Conservation (phyloP, 2,888 invertebrate genomes). For the Chesias legatella region DNA sequence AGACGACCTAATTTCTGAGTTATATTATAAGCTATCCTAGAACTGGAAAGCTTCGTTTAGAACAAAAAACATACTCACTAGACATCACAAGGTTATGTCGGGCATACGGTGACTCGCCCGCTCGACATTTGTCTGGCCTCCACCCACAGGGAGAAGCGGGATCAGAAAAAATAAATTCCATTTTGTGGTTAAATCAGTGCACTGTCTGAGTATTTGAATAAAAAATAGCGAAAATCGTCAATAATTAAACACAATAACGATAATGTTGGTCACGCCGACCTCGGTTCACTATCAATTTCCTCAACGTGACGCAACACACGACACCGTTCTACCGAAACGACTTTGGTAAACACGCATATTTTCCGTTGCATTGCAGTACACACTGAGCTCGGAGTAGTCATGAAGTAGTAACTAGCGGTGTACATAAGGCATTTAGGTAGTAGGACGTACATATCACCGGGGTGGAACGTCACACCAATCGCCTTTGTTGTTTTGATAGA, state of each 20-base stretch:
- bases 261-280: slow-evolving; percentile 77
- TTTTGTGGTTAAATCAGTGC: slow-evolving; percentile 53
- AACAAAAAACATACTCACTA: slow-evolving; percentile 72
- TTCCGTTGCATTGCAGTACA: slow-evolving; percentile 81
- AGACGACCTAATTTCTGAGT: slow-evolving; percentile 12
- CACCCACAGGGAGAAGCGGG: slow-evolving; percentile 68
- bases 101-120: slow-evolving; percentile 68
- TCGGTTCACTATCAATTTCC: slow-evolving; percentile 79
- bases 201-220: slow-evolving; percentile 47
- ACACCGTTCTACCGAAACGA: slow-evolving; percentile 80
- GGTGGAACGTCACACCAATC: slow-evolving; percentile 80
- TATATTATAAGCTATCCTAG: slow-evolving; percentile 25
- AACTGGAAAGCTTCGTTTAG: slow-evolving; percentile 31
- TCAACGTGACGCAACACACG: slow-evolving; percentile 79
- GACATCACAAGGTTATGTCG: slow-evolving; percentile 75
- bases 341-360: slow-evolving; percentile 81
- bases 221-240: slow-evolving; percentile 45
- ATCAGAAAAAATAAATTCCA: slow-evolving; percentile 63
- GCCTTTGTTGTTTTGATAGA: slow-evolving; percentile 79
- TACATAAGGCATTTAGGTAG: slow-evolving; percentile 81
- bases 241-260: slow-evolving; percentile 64
- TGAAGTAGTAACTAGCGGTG: slow-evolving; percentile 80
- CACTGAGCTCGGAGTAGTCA: slow-evolving; percentile 81
- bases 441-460: slow-evolving; percentile 80
- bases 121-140: slow-evolving; percentile 75